These are phyloP conservation scores for Littorina saxatilis DNA, from an alignment of 1,140 invertebrate species.

Conservation along the genomic window DNA sequence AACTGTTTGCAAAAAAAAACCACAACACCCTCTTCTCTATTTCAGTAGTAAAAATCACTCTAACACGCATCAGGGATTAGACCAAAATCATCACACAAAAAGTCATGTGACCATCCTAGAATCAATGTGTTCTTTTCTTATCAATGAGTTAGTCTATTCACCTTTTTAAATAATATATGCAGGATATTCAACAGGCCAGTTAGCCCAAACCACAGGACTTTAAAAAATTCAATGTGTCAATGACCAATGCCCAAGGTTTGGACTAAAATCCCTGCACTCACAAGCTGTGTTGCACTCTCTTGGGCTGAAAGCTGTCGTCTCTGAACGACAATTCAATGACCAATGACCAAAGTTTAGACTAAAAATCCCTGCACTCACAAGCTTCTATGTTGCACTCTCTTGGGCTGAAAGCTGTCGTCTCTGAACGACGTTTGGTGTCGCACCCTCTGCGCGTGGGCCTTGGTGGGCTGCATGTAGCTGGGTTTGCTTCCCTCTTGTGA, in stretches of 20 bases:
- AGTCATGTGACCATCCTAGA: too few species aligned
- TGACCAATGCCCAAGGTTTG: background rate
- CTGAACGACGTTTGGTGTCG: background rate
- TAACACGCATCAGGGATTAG: too few species aligned
- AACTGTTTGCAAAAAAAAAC: too few species aligned
- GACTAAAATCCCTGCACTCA: background rate
- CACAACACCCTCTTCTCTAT: too few species aligned
- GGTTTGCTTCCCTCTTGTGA: conserved; percentile 26
- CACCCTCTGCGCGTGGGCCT: conserved; percentile 43
- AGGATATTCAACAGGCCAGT: too few species aligned
- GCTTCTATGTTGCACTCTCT: background rate
- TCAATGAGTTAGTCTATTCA: too few species aligned
- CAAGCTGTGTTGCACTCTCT: background rate
- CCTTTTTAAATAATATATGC: too few species aligned
- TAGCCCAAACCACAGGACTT: too few species aligned
- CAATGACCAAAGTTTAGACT: background rate
- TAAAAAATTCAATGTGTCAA: too few species aligned
- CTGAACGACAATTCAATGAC: background rate
- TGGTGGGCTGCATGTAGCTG: conserved; percentile 55
- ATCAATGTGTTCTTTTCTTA: too few species aligned
- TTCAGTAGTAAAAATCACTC: too few species aligned
- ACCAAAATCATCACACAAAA: too few species aligned
- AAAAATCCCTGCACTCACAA: conserved; percentile 8
- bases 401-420: conserved; percentile 20
- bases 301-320: conserved; percentile 20